Evolutionary conservation across 2,797 vertebrate genomes (phyloP).

Genomic region (Pelochelys cantorii): DNA sequence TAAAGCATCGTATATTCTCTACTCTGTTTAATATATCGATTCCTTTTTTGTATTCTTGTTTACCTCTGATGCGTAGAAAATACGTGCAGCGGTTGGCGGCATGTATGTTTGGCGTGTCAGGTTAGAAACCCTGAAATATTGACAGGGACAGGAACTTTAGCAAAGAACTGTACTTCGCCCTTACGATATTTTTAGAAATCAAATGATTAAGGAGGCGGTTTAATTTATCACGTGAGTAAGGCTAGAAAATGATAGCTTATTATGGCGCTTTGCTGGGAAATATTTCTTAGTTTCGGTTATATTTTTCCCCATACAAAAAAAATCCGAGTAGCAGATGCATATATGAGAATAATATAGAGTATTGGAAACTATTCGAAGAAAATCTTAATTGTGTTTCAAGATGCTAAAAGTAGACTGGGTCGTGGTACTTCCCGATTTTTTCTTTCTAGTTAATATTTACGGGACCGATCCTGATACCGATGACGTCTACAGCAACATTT

Average conservation of each 20-base stretch:
- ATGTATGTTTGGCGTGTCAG: accelerated
- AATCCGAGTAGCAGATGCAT: background rate
- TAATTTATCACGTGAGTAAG: constrained; percentile 22
- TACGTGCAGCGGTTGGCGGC: background rate
- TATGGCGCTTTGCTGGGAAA: constrained; percentile 52
- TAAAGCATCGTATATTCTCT: background rate
- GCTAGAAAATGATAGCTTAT: constrained; percentile 26
- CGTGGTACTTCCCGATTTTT: background rate
- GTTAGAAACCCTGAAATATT: background rate
- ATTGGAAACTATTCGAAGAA: constrained; percentile 24
- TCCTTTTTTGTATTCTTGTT: background rate
- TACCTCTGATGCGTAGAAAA: background rate
- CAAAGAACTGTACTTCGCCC: background rate
- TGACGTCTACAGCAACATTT: constrained; percentile 32
- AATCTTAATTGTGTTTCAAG: constrained; percentile 49
- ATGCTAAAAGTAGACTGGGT: constrained; percentile 59
- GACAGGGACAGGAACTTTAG: background rate
- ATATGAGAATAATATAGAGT: background rate
- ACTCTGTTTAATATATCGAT: background rate
- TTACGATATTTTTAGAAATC: background rate
- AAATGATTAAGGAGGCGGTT: background rate
- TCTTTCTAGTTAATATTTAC: background rate
- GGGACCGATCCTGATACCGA: background rate
- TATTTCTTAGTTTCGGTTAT: constrained; percentile 48
- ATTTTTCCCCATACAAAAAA: constrained; percentile 39